These are phyloP conservation scores for Propithecus coquereli DNA, from an alignment of 2,113 vertebrate genomes.

Conservation along the genomic window DNA sequence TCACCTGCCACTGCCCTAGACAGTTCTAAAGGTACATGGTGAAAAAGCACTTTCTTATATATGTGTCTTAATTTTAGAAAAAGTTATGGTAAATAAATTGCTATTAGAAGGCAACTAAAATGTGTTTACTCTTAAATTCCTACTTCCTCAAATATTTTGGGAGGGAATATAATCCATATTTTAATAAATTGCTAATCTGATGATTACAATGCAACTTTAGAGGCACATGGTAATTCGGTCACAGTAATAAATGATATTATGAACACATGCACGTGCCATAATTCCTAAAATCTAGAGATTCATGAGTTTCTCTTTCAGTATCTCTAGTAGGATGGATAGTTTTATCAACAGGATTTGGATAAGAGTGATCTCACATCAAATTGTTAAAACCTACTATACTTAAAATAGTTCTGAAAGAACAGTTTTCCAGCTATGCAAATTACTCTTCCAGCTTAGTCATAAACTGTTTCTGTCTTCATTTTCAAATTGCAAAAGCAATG, in stretches of 20 bases:
- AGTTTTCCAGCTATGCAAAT: background rate
- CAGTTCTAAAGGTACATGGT: background rate
- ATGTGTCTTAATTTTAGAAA: background rate
- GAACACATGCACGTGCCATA: rapidly evolving
- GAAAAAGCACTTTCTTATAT: background rate
- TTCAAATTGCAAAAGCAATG: background rate
- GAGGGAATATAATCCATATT: background rate
- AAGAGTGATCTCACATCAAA: background rate
- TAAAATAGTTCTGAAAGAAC: background rate
- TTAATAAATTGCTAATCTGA: background rate
- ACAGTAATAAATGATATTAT: background rate
- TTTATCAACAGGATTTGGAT: too few species aligned
- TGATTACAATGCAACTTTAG: background rate
- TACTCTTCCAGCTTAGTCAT: background rate
- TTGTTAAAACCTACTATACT: too few species aligned
- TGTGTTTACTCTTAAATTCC: background rate
- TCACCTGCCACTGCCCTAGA: background rate
- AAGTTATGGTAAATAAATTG: background rate
- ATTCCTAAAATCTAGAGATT: background rate
- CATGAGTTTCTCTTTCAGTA: background rate
- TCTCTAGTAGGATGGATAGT: too few species aligned
- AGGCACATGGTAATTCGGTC: background rate
- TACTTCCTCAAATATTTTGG: background rate
- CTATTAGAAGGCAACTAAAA: background rate
- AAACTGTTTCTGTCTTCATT: background rate